Conservation (phyloP, 2,888 invertebrate genomes). For the Caenorhabditis sp. region DNA sequence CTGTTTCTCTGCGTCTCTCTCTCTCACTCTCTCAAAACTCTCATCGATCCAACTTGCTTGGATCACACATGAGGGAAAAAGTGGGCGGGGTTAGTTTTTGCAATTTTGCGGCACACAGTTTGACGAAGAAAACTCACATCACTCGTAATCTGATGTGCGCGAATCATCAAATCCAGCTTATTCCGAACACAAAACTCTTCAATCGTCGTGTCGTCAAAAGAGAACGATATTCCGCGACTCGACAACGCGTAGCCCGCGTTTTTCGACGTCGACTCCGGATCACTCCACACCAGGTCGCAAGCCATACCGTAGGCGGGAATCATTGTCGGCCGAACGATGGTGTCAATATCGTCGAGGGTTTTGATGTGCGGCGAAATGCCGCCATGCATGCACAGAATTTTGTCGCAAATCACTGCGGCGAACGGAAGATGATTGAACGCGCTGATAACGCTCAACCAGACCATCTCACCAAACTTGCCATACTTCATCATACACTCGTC, state of each 20-base stretch:
- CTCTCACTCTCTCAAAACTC: too few relatives aligned
- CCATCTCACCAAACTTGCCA: slow-evolving; percentile 35
- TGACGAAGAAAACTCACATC: slow-evolving; percentile 46
- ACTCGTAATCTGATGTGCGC: slow-evolving; percentile 74
- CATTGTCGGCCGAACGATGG: slow-evolving; percentile 53
- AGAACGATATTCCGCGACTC: slow-evolving; percentile 75
- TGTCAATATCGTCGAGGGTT: slow-evolving; percentile 46
- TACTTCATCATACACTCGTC: slow-evolving; percentile 56
- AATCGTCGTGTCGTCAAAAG: slow-evolving; percentile 75
- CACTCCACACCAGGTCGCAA: slow-evolving; percentile 61
- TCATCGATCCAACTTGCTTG: too few relatives aligned
- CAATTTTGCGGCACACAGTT: too few relatives aligned
- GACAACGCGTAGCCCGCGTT: slow-evolving; percentile 53
- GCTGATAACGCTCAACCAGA: slow-evolving; percentile 57
- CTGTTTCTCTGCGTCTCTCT: too few relatives aligned
- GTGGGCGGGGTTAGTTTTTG: too few relatives aligned
- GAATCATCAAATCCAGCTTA: slow-evolving; percentile 74
- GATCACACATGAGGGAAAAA: too few relatives aligned
- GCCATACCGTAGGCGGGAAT: slow-evolving; percentile 58
- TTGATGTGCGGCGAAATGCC: slow-evolving; percentile 59
- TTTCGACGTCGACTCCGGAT: slow-evolving; percentile 32
- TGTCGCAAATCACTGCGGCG: slow-evolving; percentile 51
- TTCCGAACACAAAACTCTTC: slow-evolving; percentile 73
- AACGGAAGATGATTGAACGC: slow-evolving; percentile 62
- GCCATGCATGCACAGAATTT: slow-evolving; percentile 64